Evolutionary conservation across 2,113 vertebrate species (phyloP), one percentile per base, ranked within the genome.

Genomic region (Cottus gobio): DNA sequence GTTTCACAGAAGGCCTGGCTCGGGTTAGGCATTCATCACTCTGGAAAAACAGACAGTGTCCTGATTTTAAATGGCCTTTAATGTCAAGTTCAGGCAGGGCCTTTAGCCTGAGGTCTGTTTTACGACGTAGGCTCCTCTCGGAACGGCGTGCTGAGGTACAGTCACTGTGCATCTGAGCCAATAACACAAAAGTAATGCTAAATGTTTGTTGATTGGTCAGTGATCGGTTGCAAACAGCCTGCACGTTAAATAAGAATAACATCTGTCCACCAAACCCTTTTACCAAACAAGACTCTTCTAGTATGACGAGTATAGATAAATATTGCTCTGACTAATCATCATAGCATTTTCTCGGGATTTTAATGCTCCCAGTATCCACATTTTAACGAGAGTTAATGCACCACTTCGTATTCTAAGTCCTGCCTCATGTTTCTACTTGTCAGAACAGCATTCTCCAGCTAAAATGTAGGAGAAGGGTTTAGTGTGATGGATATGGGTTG

Each of bases 41-140:
- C 77, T 89, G 79, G 91, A 87, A 88, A 93, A 93, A 92, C 91
- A 92, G 91, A 91, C 93, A 90, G 91, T 89, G 87, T 89, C 79
- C 83, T 86, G 85, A 87, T 91, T 92, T 93, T 92, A 91, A 93
- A 92, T 90, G 87, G 86, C 90, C 84, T 90, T 89, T 93, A 93
- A 92, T 86, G 94, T 94, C 93, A 93, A 67, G 63, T 92, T 85
- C 44, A 92, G 85, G 82, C 84, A 91, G 73, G 83, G 79, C 84
- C 90, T 92, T 93, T 93, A 87, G 85, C 74, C 86, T 90, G 93
- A 94, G 79, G n/a, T 39, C 71, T 22, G 80, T 87, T 93, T 94
- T 92, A 93, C 76, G 73, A 91, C 1, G 5, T 69, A 81, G 80
- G 66, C 82, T 85, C 39, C 15, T 30, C 83, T 88, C 68, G 2